Percentiles rank a stretch among this genome's conserved stretches.
phyloP scores from a whole-genome alignment of 1,140 invertebrate species.

The Zaprionus davidi region DNA sequence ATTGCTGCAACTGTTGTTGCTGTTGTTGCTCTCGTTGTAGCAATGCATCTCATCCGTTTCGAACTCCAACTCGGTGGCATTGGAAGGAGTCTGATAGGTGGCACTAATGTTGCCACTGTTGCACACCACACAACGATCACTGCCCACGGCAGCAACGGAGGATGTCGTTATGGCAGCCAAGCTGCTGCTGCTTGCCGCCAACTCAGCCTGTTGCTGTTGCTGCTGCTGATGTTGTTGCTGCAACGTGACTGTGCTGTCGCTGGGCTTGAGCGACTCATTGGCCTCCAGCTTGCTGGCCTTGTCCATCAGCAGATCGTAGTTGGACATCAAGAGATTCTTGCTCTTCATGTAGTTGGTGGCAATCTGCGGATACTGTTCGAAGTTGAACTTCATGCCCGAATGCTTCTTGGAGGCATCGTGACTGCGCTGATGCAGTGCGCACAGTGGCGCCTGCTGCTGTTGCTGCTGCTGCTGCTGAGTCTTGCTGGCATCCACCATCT shows the following conservation, averaged over 20 bases:
- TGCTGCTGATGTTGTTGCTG: slow-evolving; percentile 40
- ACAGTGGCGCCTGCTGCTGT: slow-evolving; percentile 65
- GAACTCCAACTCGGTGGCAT: slow-evolving; percentile 88
- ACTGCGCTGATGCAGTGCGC: slow-evolving; percentile 85
- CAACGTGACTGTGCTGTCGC: slow-evolving; percentile 69
- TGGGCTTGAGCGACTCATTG: slow-evolving; percentile 60
- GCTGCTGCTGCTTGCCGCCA: slow-evolving; percentile 60
- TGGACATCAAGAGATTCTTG: slow-evolving; percentile 88
- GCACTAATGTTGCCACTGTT: slow-evolving; percentile 84
- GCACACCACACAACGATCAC: slow-evolving; percentile 85
- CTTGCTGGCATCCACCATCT: not conserved
- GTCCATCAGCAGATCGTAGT: slow-evolving; percentile 87
- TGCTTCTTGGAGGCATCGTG: slow-evolving; percentile 85
- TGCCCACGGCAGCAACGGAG: slow-evolving; percentile 59
- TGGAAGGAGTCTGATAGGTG: slow-evolving; percentile 87
- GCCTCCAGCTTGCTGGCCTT: slow-evolving; percentile 84
- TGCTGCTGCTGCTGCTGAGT: slow-evolving; percentile 1
- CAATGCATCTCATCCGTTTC: slow-evolving; percentile 85
- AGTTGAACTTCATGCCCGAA: slow-evolving; percentile 89
- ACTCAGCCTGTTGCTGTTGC: slow-evolving; percentile 35
- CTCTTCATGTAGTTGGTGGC: slow-evolving; percentile 90
- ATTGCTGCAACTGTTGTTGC: slow-evolving; percentile 23
- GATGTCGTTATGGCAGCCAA: slow-evolving; percentile 11
- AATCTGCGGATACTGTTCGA: slow-evolving; percentile 89
- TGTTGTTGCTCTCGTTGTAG: slow-evolving; percentile 57